Evolutionary conservation across 35 echinoderm and acorn worm genomes (phyloP).

Genomic region (Ophiothrix spiculata): DNA sequence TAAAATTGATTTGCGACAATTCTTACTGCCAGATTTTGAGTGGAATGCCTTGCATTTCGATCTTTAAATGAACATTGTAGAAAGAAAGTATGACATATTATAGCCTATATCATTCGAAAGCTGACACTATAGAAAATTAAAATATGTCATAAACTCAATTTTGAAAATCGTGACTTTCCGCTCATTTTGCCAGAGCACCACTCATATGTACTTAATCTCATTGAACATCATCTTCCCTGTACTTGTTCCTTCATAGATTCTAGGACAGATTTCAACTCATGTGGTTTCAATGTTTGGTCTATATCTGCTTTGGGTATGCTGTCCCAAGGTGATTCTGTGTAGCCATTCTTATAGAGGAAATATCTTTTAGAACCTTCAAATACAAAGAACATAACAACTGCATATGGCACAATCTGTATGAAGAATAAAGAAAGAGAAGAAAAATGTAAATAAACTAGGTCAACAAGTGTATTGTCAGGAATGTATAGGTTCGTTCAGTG

Average conservation of each 20-base stretch:
- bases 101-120: too few species aligned
- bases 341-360: slow-evolving; percentile 82
- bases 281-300: slow-evolving; percentile 85
- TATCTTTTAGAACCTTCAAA: slow-evolving; percentile 78
- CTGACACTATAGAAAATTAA: too few species aligned
- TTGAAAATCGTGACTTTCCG: too few species aligned
- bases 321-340: slow-evolving; percentile 68
- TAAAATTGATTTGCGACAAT: too few species aligned
- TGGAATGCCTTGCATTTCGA: too few species aligned
- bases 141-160: too few species aligned
- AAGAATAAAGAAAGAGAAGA: slow-evolving; percentile 12
- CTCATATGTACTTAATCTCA: too few species aligned
- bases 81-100: too few species aligned
- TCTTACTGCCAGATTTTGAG: too few species aligned
- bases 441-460: not conserved
- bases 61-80: too few species aligned
- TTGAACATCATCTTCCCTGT: not conserved
- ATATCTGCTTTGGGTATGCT: slow-evolving; percentile 70
- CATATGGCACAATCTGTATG: slow-evolving; percentile 81
- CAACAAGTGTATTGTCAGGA: not conserved
- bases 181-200: too few species aligned
- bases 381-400: slow-evolving; percentile 90
- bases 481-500: too few species aligned
- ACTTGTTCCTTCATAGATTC: not conserved
- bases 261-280: slow-evolving; percentile 23